These are phyloP conservation scores for Acronicta leporina DNA, from an alignment of 2,888 invertebrate genomes.

Conservation along the genomic window DNA sequence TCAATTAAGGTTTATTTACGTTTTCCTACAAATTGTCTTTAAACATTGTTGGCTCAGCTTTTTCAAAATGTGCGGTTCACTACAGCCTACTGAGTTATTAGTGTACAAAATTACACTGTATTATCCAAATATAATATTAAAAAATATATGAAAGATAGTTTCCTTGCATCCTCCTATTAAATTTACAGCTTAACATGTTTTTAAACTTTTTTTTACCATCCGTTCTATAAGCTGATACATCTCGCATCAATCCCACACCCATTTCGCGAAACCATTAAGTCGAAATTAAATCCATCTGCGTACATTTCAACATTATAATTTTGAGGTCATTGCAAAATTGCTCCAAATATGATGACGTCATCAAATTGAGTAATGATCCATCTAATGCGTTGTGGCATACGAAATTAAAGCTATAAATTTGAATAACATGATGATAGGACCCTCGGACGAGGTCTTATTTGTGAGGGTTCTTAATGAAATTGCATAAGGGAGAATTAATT, in stretches of 20 bases:
- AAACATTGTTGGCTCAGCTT: too few relatives aligned
- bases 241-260: conserved; percentile 38
- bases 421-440: conserved; percentile 64
- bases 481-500: conserved; percentile 41
- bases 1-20: too few relatives aligned
- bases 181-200: conserved; percentile 24
- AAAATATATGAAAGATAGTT: conserved; percentile 1
- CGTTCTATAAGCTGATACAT: conserved; percentile 27
- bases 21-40: too few relatives aligned
- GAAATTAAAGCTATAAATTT: conserved; percentile 82
- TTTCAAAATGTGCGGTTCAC: too few relatives aligned
- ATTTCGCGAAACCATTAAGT: conserved; percentile 45
- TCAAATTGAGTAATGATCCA: conserved; percentile 73
- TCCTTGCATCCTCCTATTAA: conserved; percentile 20
- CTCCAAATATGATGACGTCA: conserved; percentile 66
- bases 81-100: too few relatives aligned
- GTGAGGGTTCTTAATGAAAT: conserved; percentile 51
- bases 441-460: conserved; percentile 50
- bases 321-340: conserved; percentile 55
- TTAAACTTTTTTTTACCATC: conserved; percentile 29
- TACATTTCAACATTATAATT: conserved; percentile 55
- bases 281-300: conserved; percentile 53
- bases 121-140: too few relatives aligned
- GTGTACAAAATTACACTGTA: conserved; percentile 4
- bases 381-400: conserved; percentile 73